Conservation (phyloP, 2,888 invertebrate species). For the Halocaridina rubra region DNA sequence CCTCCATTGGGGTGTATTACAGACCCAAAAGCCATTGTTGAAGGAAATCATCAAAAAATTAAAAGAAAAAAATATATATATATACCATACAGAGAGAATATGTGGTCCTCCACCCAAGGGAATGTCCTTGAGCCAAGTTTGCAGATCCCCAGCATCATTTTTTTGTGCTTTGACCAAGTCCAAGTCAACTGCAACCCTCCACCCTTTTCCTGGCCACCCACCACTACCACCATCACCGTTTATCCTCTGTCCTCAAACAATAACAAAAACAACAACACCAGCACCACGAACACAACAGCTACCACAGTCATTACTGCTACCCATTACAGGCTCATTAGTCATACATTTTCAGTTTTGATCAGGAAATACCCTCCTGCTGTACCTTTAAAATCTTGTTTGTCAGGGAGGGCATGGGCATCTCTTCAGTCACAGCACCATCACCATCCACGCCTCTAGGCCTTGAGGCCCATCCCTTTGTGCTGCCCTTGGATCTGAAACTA, state of each 20-base stretch:
- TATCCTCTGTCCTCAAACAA: constrained; percentile 30
- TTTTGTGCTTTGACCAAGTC: constrained; percentile 60
- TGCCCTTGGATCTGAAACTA: neutral
- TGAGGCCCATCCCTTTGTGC: neutral
- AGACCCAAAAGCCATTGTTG: neutral
- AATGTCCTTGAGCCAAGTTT: constrained; percentile 49
- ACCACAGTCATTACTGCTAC: constrained; percentile 28
- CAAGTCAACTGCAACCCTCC: constrained; percentile 63
- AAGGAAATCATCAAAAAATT: neutral
- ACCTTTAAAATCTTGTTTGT: constrained; percentile 19
- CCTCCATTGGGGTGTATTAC: neutral
- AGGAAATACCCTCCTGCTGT: neutral
- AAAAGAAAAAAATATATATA: neutral
- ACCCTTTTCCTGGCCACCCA: constrained; percentile 53
- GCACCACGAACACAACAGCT: constrained; percentile 31
- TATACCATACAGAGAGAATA: neutral
- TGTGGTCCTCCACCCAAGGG: neutral
- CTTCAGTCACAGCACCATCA: constrained; percentile 36
- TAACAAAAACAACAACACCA: constrained; percentile 15
- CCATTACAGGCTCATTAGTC: neutral
- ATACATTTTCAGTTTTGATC: neutral
- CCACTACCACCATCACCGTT: constrained; percentile 37
- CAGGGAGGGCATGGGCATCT: constrained; percentile 17
- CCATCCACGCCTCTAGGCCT: constrained; percentile 25
- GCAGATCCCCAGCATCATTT: constrained; percentile 58